Percentiles rank a stretch among this genome's conserved stretches.
Evolutionary conservation across 30 jellyfish, hydroid and myxozoan genomes (phyloP).

Genomic region (Pseudorhiza aurosa): DNA sequence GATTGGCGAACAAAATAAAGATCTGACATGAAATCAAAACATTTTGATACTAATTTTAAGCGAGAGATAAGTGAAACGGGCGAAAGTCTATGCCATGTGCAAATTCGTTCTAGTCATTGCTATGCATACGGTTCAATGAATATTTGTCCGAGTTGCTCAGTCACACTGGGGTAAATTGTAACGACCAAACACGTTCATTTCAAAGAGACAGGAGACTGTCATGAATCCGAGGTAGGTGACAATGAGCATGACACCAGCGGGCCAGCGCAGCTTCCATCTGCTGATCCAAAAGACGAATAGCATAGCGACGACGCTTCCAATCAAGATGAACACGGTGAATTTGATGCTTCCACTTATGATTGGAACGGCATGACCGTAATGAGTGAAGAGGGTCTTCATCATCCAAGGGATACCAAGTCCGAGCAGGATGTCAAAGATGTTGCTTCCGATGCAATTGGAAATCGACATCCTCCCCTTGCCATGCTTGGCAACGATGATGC

Average conservation of each 20-base stretch:
- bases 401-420: slow-evolving; percentile 99
- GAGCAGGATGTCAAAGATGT: slow-evolving; percentile 90
- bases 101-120: too few species aligned
- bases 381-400: slow-evolving; percentile 79
- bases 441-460: slow-evolving; percentile 95
- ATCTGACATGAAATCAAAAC: too few species aligned
- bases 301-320: slow-evolving; percentile 84
- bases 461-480: slow-evolving; percentile 98
- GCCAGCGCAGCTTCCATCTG: slow-evolving; percentile 74
- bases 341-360: slow-evolving; percentile 80
- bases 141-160: not conserved
- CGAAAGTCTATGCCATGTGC: too few species aligned
- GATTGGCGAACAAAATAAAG: too few species aligned
- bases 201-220: slow-evolving; percentile 64
- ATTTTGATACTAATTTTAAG: too few species aligned
- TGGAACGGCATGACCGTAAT: slow-evolving; percentile 78
- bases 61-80: too few species aligned
- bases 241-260: slow-evolving; percentile 74
- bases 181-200: slow-evolving; percentile 77
- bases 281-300: slow-evolving; percentile 65
- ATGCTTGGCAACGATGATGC: slow-evolving; percentile 91
- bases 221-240: slow-evolving; percentile 68
- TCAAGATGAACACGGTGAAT: slow-evolving; percentile 73
- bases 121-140: too few species aligned
- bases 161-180: slow-evolving; percentile 70